Conservation (phyloP, 2,113 vertebrate species). For the Dryoscopus gambensis region DNA sequence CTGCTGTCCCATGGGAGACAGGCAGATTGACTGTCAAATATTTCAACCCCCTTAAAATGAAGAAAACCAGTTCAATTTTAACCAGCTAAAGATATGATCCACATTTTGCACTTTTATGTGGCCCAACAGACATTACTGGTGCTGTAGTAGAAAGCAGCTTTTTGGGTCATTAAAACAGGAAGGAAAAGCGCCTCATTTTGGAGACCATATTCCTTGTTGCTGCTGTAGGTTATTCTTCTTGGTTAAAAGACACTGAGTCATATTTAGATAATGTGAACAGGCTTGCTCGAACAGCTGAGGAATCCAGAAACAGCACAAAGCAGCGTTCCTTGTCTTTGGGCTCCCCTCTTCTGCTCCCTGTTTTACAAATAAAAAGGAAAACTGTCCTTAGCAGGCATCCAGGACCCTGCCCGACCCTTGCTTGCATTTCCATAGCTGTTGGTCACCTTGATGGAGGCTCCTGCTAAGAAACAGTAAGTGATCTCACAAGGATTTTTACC, state of each 20-base stretch:
- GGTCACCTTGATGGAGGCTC: not conserved
- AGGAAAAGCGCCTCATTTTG: not conserved
- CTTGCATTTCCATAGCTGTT: not conserved
- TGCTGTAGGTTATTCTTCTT: not conserved
- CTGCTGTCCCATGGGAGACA: not conserved
- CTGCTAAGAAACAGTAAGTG: not conserved
- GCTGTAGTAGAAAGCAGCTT: not conserved
- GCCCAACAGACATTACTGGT: not conserved
- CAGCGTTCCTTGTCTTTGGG: not conserved
- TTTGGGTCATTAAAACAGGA: not conserved
- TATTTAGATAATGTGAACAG: not conserved
- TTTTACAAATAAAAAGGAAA: not conserved
- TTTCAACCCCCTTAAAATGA: not conserved
- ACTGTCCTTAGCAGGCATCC: not conserved
- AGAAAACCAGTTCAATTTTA: not conserved
- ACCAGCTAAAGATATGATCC: not conserved
- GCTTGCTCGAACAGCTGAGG: not conserved
- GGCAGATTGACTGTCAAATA: not conserved
- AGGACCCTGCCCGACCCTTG: not conserved
- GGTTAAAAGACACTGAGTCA: not conserved
- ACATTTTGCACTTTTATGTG: not conserved
- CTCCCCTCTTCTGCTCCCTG: not conserved
- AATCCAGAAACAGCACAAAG: not conserved
- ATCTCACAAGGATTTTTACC: not conserved
- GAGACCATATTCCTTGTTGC: not conserved